phyloP scores from a whole-genome alignment of 2,888 invertebrate genomes.

The Andrena dorsata region DNA sequence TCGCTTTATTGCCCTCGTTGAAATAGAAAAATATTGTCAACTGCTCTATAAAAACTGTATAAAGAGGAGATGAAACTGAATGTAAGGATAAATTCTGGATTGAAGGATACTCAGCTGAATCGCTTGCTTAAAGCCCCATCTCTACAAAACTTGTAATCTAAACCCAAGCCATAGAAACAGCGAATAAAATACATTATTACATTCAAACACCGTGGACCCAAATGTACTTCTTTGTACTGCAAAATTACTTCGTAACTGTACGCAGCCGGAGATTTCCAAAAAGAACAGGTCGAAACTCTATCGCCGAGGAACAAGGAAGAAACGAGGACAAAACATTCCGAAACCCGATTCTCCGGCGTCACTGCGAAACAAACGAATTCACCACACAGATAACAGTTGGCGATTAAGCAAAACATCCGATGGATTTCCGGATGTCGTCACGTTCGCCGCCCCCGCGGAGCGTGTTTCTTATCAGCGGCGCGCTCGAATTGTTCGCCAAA shows the following conservation, averaged over 20 bases:
- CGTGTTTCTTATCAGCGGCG: slow-evolving; percentile 27
- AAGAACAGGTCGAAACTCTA: not conserved
- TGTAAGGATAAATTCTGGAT: not conserved
- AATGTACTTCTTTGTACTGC: no score
- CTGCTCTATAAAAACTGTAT: not conserved
- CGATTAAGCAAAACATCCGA: slow-evolving; percentile 27
- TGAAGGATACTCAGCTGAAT: not conserved
- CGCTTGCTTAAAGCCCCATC: not conserved
- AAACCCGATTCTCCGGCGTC: not conserved
- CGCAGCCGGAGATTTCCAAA: no score
- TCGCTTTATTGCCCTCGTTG: not conserved
- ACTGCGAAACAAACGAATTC: not conserved
- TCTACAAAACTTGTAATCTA: no score
- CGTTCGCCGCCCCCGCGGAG: not conserved
- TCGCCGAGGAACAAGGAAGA: not conserved
- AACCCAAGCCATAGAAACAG: no score
- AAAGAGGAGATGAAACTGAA: not conserved
- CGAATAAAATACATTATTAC: not conserved
- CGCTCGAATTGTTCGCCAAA: slow-evolving; percentile 14
- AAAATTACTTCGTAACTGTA: no score
- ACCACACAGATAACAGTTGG: not conserved
- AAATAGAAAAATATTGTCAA: slow-evolving; percentile 1
- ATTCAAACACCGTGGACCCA: no score
- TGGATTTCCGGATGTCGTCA: slow-evolving; percentile 18
- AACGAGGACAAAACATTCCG: not conserved